Percentiles rank a stretch among this genome's conserved stretches.
Evolutionary conservation across 1,140 invertebrate species (phyloP).

Genomic region (Pollicipes pollicipes): DNA sequence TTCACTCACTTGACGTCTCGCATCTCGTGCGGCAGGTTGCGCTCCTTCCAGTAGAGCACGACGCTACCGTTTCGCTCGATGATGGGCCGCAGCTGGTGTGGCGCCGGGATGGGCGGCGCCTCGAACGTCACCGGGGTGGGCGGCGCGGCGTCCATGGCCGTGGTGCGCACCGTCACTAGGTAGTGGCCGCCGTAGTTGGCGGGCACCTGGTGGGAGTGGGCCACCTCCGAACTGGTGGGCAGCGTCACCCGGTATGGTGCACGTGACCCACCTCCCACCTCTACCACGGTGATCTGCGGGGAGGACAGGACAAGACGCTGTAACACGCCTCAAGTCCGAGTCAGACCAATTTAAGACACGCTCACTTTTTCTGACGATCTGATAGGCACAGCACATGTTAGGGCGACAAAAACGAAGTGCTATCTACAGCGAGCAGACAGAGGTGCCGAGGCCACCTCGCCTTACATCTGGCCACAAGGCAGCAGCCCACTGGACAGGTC

Average conservation of each 20-base stretch:
- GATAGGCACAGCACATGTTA: too few species aligned
- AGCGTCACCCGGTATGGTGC: not conserved
- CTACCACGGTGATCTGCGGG: slow-evolving; percentile 1
- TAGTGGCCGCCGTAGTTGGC: slow-evolving; percentile 14
- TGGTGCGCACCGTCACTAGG: slow-evolving; percentile 11
- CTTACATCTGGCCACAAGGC: too few species aligned
- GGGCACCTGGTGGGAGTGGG: slow-evolving; percentile 2
- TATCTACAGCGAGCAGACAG: too few species aligned
- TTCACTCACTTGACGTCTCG: too few species aligned
- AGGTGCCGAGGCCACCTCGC: too few species aligned
- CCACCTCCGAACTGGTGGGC: slow-evolving; percentile 6
- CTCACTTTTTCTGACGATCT: too few species aligned
- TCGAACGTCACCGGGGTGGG: slow-evolving; percentile 23
- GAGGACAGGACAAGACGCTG: too few species aligned
- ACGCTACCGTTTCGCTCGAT: not conserved
- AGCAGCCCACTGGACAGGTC: too few species aligned
- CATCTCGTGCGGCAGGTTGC: too few species aligned
- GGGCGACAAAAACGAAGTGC: too few species aligned
- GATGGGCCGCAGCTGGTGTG: not conserved
- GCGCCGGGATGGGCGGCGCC: not conserved
- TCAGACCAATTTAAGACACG: too few species aligned
- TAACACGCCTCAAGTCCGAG: too few species aligned
- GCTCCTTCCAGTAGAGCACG: not conserved
- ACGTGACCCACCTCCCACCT: slow-evolving; percentile 9
- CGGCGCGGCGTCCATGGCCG: slow-evolving; percentile 7